These are phyloP conservation scores for Schrankia costaestrigalis DNA, from an alignment of 2,888 invertebrate species.

Conservation along the genomic window DNA sequence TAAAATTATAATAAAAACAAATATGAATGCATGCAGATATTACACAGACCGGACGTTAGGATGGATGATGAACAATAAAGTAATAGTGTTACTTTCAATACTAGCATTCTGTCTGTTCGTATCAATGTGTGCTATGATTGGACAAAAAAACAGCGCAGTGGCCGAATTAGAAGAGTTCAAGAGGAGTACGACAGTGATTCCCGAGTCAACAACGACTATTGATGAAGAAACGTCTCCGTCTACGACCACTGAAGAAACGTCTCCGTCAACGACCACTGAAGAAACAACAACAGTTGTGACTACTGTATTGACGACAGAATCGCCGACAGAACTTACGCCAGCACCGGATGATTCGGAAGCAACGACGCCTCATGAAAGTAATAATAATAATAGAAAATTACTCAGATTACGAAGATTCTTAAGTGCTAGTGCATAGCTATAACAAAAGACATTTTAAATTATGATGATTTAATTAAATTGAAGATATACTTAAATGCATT, in stretches of 20 bases:
- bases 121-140: constrained; percentile 56
- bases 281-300: neutral
- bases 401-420: constrained; percentile 1
- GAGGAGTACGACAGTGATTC: constrained; percentile 3
- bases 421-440: constrained; percentile 2
- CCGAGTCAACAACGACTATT: constrained; percentile 3
- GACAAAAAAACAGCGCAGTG: constrained; percentile 50
- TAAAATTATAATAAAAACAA: neutral
- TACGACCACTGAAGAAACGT: constrained; percentile 1
- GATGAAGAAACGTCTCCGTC: neutral
- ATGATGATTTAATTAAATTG: too few relatives aligned
- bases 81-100: constrained; percentile 58
- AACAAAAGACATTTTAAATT: too few relatives aligned
- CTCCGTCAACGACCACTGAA: neutral
- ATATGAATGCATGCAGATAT: constrained; percentile 45
- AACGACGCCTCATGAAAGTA: too few relatives aligned
- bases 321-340: too few relatives aligned
- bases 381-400: too few relatives aligned
- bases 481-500: too few relatives aligned
- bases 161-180: constrained; percentile 35
- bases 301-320: too few relatives aligned
- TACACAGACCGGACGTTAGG: constrained; percentile 48
- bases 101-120: constrained; percentile 63
- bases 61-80: constrained; percentile 67
- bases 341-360: too few relatives aligned